Percentiles rank a stretch among this genome's conserved stretches.
These are phyloP conservation scores for Gallirallus australis DNA, from an alignment of 2,797 vertebrate species.

Conservation along the genomic window DNA sequence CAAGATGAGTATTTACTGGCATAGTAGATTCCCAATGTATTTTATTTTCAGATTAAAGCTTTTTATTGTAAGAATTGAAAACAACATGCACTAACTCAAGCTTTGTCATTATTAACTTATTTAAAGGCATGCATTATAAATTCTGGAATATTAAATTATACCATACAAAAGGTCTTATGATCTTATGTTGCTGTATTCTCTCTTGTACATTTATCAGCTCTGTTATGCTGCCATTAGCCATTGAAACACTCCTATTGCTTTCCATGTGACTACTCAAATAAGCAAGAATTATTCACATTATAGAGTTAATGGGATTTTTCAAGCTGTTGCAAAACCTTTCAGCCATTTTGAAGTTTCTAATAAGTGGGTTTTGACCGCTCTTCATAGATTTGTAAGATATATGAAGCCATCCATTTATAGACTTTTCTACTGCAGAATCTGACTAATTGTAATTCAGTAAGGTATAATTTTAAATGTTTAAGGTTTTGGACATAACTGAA, in stretches of 20 bases:
- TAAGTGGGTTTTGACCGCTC: neutral
- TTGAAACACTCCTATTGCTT: neutral
- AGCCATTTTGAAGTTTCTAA: neutral
- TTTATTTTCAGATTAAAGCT: slow-evolving; percentile 39
- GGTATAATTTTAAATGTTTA: neutral
- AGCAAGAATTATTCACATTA: neutral
- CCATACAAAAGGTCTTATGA: neutral
- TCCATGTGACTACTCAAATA: neutral
- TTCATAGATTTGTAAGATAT: neutral
- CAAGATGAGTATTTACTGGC: neutral
- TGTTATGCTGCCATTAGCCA: neutral
- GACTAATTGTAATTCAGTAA: neutral
- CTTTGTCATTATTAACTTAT: neutral
- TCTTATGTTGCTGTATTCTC: neutral
- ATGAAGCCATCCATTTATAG: neutral
- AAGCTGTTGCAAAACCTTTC: neutral
- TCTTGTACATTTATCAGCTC: neutral
- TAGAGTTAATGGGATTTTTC: neutral
- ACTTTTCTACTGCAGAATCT: neutral
- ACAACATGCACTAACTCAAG: neutral
- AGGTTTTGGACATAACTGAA: neutral
- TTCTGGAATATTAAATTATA: slow-evolving; percentile 1
- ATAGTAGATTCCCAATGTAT: neutral
- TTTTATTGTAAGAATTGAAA: slow-evolving; percentile 5
- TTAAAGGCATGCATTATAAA: neutral